Percentiles rank a stretch among this genome's conserved stretches.
phyloP scores from a whole-genome alignment of 1,140 invertebrate genomes.

The Drosophila mauritiana region DNA sequence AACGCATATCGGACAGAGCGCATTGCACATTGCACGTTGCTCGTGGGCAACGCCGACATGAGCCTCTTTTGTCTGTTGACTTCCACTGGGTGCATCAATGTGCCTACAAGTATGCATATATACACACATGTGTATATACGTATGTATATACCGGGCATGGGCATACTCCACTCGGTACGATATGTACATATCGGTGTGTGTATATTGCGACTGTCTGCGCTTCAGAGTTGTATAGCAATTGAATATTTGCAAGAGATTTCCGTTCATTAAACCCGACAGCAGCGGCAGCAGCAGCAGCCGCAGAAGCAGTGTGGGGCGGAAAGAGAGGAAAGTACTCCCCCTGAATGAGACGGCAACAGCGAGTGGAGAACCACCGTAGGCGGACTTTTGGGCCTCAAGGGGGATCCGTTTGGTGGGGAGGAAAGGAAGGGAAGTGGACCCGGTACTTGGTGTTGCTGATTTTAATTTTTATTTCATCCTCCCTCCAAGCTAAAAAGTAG shows the following conservation, averaged over 20 bases:
- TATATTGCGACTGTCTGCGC: conserved; percentile 61
- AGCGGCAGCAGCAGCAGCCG: conserved; percentile 57
- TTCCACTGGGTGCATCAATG: conserved; percentile 45
- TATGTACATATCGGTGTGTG: conserved; percentile 45
- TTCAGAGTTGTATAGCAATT: conserved; percentile 79
- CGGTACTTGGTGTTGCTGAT: conserved; percentile 24
- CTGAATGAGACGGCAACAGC: background rate
- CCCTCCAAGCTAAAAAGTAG: conserved; percentile 22
- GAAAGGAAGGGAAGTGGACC: background rate
- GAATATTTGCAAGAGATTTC: conserved; percentile 84
- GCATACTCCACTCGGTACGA: conserved; percentile 29
- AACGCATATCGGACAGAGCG: conserved; percentile 43
- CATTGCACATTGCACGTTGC: conserved; percentile 57
- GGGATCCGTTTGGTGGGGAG: background rate
- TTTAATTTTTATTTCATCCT: conserved; percentile 47
- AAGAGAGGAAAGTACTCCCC: background rate
- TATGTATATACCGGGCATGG: conserved; percentile 7
- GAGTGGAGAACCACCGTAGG: conserved; percentile 29
- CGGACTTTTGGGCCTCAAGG: conserved; percentile 18
- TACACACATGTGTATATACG: conserved; percentile 9
- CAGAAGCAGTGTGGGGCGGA: conserved; percentile 5
- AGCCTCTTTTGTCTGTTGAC: conserved; percentile 72
- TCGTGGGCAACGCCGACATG: conserved; percentile 57
- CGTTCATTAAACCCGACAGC: conserved; percentile 82
- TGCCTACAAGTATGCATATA: conserved; percentile 17